Evolutionary conservation across 2,888 invertebrate genomes (phyloP), one percentile per base, ranked within the genome.

Genomic region (Drosophila ezoana): DNA sequence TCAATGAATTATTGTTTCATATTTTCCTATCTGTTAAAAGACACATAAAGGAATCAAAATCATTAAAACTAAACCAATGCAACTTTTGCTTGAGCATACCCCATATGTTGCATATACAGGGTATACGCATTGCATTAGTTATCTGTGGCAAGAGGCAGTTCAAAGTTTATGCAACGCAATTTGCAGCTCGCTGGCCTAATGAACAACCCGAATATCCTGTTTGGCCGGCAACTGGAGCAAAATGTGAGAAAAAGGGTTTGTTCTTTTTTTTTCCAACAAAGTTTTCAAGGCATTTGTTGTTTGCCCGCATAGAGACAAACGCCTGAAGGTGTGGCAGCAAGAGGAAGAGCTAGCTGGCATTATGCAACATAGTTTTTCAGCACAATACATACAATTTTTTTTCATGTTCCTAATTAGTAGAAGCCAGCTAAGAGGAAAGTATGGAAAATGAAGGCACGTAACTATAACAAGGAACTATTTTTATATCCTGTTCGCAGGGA

Each of bases 131-230:
- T 23, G 9, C 47, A 41, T 47, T 37, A 60, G 47, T 61, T 28
- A 44, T 57, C 53, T 72, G 59, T 53, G 67, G 56, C 54, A 38
- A 23, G 54, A 48, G 59, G 23, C 66, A 75, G 80, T 72, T 80
- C 81, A 81, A 81, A 79, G 81, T 84, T 81, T 51, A 62, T 52
- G 65, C 62, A 60, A 58, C 65, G 71, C 79, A 79, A 77, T 77
- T 77, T 72, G 75, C 68, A 62, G 56, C 37, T 40, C 64, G 41
- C 49, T 49, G 49, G 52, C 45, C 69, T 66, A 61, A 69, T 67
- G 66, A 63, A 74, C 77, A 79, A 81, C 79, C 51, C 72, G 82
- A 77, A 85, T 68, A 79, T 85, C 81, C 82, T 82, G 81, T 85
- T 82, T 65, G 58, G 11, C 56, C 33, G 33, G 43, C 37, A 41